Conservation (phyloP, 2,797 vertebrate genomes). For the Neopelma chrysocephalum region DNA sequence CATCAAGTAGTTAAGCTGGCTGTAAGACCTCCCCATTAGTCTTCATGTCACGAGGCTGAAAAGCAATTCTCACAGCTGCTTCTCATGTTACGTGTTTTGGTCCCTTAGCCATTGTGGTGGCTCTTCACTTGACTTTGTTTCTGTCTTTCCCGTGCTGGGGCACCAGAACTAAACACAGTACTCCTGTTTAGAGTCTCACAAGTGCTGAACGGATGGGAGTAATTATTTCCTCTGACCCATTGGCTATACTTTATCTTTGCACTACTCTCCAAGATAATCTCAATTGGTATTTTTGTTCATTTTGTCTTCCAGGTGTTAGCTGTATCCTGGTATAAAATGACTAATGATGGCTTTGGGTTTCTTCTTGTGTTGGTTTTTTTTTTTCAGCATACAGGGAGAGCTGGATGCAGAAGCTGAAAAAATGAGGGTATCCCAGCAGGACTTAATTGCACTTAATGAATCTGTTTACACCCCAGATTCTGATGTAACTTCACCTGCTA, state of each 20-base stretch:
- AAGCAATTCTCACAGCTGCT: neutral
- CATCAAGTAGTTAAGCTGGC: neutral
- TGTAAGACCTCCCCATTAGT: neutral
- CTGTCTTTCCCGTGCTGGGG: neutral
- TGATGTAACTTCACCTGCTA: slow-evolving; percentile 77
- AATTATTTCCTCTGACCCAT: neutral
- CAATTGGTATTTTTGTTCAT: neutral
- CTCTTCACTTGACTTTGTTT: neutral
- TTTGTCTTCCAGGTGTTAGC: neutral
- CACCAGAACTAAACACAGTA: neutral
- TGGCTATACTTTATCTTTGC: neutral
- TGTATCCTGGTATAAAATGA: neutral
- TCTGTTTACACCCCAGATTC: slow-evolving; percentile 90
- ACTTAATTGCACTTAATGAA: slow-evolving; percentile 90
- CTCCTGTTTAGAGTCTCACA: neutral
- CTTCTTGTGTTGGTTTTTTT: neutral
- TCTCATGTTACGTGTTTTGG: neutral
- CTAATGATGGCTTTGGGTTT: neutral
- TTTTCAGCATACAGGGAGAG: slow-evolving; percentile 87
- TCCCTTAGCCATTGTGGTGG: neutral
- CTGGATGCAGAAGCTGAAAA: slow-evolving; percentile 88
- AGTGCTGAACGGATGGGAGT: neutral
- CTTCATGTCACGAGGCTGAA: neutral
- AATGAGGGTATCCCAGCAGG: slow-evolving; percentile 89
- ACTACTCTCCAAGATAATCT: neutral